Evolutionary conservation across 1,140 invertebrate species (phyloP), one percentile per base, ranked within the genome.

Genomic region (Carposina sasakii): DNA sequence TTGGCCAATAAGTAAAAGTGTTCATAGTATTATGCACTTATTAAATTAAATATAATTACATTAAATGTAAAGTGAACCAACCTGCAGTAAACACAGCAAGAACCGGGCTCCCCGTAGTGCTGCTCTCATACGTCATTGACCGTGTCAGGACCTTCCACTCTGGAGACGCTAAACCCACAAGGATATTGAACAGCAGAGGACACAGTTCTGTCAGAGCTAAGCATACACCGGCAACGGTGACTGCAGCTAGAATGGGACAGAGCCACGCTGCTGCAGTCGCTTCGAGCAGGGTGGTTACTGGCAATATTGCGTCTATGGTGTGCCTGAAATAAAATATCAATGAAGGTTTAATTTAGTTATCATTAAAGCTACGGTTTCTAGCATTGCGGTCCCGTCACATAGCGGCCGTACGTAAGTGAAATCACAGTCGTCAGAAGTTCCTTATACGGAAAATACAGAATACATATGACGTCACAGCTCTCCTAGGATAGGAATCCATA

Each of bases 21-120:
- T 26, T 26, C 5, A 26, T 26, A 26, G 24, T 26, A 12, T 26
- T 26, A 6, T 26, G 24, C 5, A 6, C 5, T 26, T 26, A 26
- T 12, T 26, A 12, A 12, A n/a, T n/a, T n/a, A n/a, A n/a, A n/a
- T n/a, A n/a, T n/a, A n/a, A 41, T 12, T 12, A 12, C 12, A 28
- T 28, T 6, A 28, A 28, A 6, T 28, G 24, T 6, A 5, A 17
- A 26, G 15, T 17, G 36, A 24, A 54, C 52, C 61, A 63, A 87
- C 88, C 90, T 51, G 86, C 89, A 40, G 89, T 89, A 60, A 91
- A 90, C 9, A 91, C 89, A 12, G 90, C 90, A 43, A 91, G 64
- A 0, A 90, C 88, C 1, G 90, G 90, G 64, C 89, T 90, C 10
- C 90, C 90, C 49, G 89, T 91, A 13, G 88, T 86, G 0, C 85